Conservation (phyloP, 2,888 invertebrate genomes). For the Aproaerema taeniolella region DNA sequence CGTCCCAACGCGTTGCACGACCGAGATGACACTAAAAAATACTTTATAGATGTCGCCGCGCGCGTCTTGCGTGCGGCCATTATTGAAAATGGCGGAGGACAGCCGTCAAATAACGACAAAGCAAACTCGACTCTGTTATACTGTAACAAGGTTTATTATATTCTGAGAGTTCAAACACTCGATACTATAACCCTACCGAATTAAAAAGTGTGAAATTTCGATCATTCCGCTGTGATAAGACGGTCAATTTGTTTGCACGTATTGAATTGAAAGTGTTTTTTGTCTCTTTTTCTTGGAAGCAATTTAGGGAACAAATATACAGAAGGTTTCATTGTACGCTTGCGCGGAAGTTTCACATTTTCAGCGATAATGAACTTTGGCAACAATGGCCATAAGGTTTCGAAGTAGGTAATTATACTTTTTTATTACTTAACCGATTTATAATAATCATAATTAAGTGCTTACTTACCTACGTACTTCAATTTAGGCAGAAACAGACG, state of each 20-base stretch:
- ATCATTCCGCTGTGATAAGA: constrained; percentile 24
- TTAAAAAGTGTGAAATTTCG: constrained; percentile 35
- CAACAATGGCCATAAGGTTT: constrained; percentile 13
- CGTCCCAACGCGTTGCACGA: constrained; percentile 47
- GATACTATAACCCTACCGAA: constrained; percentile 54
- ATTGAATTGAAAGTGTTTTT: constrained; percentile 32
- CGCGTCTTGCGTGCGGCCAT: constrained; percentile 48
- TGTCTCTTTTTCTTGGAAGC: constrained; percentile 38
- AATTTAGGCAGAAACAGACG: no score
- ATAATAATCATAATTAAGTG: no score
- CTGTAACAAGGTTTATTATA: no score
- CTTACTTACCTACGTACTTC: no score
- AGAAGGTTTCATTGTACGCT: constrained; percentile 32
- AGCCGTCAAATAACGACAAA: constrained; percentile 36
- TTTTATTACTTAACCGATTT: no score
- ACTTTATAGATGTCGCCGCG: constrained; percentile 67
- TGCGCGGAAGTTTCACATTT: constrained; percentile 32
- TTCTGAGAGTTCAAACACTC: no score
- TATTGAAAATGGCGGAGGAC: constrained; percentile 66
- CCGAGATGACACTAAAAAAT: constrained; percentile 67
- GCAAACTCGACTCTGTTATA: constrained; percentile 22
- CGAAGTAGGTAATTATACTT: constrained; percentile 3
- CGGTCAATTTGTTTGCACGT: constrained; percentile 34
- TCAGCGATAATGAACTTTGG: constrained; percentile 24
- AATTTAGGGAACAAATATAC: constrained; percentile 35